Evolutionary conservation across 2,113 vertebrate genomes (phyloP).

Genomic region (Empidonax alnorum): DNA sequence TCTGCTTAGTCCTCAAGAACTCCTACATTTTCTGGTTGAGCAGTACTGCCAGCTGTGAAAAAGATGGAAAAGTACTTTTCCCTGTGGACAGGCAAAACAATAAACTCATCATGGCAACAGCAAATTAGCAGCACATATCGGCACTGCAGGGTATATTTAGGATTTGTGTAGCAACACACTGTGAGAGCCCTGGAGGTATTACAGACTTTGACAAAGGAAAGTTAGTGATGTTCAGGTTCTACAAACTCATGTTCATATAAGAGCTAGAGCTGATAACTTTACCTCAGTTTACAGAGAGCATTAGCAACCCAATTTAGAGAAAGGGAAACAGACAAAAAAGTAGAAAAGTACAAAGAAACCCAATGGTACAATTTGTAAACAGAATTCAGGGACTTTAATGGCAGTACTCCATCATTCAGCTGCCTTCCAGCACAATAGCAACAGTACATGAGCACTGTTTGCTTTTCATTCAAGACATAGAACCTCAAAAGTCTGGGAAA

Average conservation of each 20-base stretch:
- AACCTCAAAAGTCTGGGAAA: neutral
- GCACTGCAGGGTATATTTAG: neutral
- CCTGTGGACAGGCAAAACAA: neutral
- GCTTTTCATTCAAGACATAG: neutral
- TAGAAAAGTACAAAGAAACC: neutral
- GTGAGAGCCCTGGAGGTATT: neutral
- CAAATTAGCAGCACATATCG: conserved; percentile 1
- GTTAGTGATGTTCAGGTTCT: neutral
- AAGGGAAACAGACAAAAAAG: neutral
- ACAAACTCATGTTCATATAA: neutral
- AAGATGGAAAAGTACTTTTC: neutral
- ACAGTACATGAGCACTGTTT: neutral
- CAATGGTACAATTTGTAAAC: neutral
- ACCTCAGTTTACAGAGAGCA: neutral
- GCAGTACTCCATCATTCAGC: neutral
- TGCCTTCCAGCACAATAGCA: neutral
- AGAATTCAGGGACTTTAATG: neutral
- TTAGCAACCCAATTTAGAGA: neutral
- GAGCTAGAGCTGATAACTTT: neutral
- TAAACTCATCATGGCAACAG: neutral
- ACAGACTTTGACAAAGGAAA: neutral
- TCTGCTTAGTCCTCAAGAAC: neutral
- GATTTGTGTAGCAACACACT: neutral
- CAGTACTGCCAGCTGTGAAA: neutral
- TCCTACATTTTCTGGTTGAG: neutral